Evolutionary conservation across 2,888 invertebrate species (phyloP).

Genomic region (Erebia palarica): DNA sequence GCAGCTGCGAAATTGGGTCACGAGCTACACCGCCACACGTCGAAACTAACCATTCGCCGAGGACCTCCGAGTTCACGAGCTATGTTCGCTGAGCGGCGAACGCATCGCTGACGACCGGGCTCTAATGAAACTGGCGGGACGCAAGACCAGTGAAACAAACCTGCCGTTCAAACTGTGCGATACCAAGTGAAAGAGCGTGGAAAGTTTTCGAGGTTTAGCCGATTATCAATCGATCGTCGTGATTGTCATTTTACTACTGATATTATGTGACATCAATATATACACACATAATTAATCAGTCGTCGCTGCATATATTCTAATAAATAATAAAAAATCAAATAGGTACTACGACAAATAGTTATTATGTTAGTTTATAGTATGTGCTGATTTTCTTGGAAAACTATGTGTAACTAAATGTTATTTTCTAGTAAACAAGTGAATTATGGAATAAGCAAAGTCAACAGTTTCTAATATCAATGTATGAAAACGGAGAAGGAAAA

Average conservation of each 20-base stretch:
- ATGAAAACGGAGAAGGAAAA: slow-evolving; percentile 82
- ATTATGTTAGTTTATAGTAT: not conserved
- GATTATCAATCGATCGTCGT: not conserved
- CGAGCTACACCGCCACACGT: slow-evolving; percentile 72
- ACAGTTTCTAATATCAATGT: slow-evolving; percentile 79
- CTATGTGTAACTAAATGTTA: not conserved
- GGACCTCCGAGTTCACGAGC: slow-evolving; percentile 44
- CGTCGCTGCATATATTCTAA: too few relatives aligned
- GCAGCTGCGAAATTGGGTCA: slow-evolving; percentile 82
- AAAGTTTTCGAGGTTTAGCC: slow-evolving; percentile 29
- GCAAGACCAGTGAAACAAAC: slow-evolving; percentile 63
- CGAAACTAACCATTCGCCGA: slow-evolving; percentile 59
- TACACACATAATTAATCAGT: not conserved
- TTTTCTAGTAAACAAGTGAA: slow-evolving; percentile 42
- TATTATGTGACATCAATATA: not conserved
- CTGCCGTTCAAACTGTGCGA: slow-evolving; percentile 50
- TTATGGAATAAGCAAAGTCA: slow-evolving; percentile 59
- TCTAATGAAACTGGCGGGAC: slow-evolving; percentile 41
- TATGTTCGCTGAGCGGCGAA: slow-evolving; percentile 17
- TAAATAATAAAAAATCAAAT: not conserved
- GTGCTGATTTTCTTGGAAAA: slow-evolving; percentile 2
- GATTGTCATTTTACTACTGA: not conserved
- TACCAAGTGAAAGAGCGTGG: slow-evolving; percentile 55
- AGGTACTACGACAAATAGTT: not conserved
- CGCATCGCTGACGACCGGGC: slow-evolving; percentile 30